Percentiles rank a stretch among this genome's conserved stretches.
phyloP scores from a whole-genome alignment of 1,140 invertebrate species.

The Saccostrea cuccullata region DNA sequence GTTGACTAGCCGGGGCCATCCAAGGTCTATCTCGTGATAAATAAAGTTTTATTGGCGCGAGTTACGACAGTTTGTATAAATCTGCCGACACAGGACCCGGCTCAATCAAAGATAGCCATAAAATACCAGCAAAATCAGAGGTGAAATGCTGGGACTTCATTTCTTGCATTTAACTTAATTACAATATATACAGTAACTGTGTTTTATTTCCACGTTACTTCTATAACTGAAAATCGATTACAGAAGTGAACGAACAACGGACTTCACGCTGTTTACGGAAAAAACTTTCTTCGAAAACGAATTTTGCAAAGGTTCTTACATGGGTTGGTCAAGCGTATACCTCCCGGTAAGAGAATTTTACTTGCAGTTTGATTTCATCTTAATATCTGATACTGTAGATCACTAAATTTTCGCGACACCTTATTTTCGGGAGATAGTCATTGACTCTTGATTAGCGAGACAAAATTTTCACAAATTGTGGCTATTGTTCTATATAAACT shows the following conservation, averaged over 20 bases:
- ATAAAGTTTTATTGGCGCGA: constrained; percentile 31
- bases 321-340: not conserved
- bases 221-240: not conserved
- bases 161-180: constrained; percentile 10
- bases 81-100: not conserved
- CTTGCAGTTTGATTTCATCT: not conserved
- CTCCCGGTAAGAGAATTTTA: not conserved
- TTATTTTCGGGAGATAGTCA: too few species aligned
- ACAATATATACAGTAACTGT: not conserved
- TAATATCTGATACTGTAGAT: not conserved
- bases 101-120: not conserved
- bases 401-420: too few species aligned
- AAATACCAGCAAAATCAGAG: not conserved
- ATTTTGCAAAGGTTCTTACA: not conserved
- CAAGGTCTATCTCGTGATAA: not conserved
- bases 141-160: not conserved
- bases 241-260: not conserved
- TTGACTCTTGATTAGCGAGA: too few species aligned
- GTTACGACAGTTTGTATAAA: constrained; percentile 28
- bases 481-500: too few species aligned
- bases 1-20: not conserved
- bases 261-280: not conserved
- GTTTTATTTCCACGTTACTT: not conserved
- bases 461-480: too few species aligned
- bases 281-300: not conserved